Evolutionary conservation across 2,797 vertebrate species (phyloP).

Genomic region (Amblyraja radiata): DNA sequence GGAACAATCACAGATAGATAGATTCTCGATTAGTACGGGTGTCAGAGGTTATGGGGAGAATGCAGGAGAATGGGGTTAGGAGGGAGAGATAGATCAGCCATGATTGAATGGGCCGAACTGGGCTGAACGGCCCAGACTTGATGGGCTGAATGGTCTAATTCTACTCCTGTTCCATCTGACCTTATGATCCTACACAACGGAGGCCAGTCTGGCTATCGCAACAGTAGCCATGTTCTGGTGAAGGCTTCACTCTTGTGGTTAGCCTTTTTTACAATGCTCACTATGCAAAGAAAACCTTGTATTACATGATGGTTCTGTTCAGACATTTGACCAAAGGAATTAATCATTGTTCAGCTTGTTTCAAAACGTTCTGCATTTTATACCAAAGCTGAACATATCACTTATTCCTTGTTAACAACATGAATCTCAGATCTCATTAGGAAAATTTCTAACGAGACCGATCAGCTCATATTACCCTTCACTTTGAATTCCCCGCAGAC

Average conservation of each 20-base stretch:
- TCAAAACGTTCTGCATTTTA: not conserved
- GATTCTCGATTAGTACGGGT: too few relatives aligned
- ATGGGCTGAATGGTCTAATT: too few relatives aligned
- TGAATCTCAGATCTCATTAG: not conserved
- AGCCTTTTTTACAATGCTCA: not conserved
- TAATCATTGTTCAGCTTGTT: constrained; percentile 20
- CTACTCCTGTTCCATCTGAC: too few relatives aligned
- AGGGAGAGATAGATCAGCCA: too few relatives aligned
- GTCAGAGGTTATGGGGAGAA: too few relatives aligned
- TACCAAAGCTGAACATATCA: constrained; percentile 30
- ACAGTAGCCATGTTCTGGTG: not conserved
- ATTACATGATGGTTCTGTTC: not conserved
- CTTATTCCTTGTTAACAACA: constrained; percentile 30
- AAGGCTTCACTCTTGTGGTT: not conserved
- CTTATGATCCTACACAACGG: not conserved
- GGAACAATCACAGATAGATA: not conserved
- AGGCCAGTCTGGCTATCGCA: not conserved
- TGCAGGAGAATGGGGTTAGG: too few relatives aligned
- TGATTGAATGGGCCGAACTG: too few relatives aligned
- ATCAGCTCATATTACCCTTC: constrained; percentile 22
- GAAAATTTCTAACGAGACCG: constrained; percentile 9
- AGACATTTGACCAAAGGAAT: constrained; percentile 19
- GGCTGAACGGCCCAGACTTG: too few relatives aligned
- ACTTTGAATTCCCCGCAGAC: constrained; percentile 15
- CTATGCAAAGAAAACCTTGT: not conserved